Evolutionary conservation across 1,140 invertebrate genomes (phyloP).

Genomic region (Wiebesia pumilae): DNA sequence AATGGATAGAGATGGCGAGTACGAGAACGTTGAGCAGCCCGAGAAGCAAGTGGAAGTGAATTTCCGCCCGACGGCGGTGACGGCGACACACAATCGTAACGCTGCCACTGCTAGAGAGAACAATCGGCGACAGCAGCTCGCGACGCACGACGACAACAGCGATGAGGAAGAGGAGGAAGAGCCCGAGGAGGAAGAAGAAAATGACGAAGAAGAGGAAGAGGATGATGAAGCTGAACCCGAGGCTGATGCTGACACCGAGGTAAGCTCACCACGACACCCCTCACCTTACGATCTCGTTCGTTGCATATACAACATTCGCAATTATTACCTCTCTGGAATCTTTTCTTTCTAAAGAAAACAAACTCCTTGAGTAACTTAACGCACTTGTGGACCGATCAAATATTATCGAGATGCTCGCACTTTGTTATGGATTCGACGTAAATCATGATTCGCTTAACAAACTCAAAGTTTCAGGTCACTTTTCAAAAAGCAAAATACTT

Average conservation of each 20-base stretch:
- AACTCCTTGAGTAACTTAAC: background rate
- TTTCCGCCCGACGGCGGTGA: constrained; percentile 11
- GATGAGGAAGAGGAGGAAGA: constrained; percentile 51
- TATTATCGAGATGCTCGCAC: background rate
- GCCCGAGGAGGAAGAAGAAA: constrained; percentile 46
- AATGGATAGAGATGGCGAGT: constrained; percentile 47
- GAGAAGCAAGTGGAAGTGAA: constrained; percentile 37
- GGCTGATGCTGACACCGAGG: constrained; percentile 33
- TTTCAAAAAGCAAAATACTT: too few species aligned
- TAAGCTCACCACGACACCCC: background rate
- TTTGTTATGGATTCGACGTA: too few species aligned
- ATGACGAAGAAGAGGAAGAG: constrained; percentile 52
- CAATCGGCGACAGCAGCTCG: constrained; percentile 28
- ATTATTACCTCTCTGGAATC: background rate
- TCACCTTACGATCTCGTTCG: background rate
- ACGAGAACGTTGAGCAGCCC: constrained; percentile 34
- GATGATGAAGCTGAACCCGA: constrained; percentile 50
- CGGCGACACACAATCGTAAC: constrained; percentile 34
- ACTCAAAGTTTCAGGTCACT: background rate
- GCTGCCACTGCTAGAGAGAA: background rate
- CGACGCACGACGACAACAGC: constrained; percentile 30
- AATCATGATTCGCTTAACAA: background rate
- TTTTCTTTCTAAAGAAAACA: background rate
- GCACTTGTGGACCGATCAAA: background rate
- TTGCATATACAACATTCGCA: background rate